phyloP scores from a whole-genome alignment of 2,797 vertebrate genomes.

The Benthosema pterotum region DNA sequence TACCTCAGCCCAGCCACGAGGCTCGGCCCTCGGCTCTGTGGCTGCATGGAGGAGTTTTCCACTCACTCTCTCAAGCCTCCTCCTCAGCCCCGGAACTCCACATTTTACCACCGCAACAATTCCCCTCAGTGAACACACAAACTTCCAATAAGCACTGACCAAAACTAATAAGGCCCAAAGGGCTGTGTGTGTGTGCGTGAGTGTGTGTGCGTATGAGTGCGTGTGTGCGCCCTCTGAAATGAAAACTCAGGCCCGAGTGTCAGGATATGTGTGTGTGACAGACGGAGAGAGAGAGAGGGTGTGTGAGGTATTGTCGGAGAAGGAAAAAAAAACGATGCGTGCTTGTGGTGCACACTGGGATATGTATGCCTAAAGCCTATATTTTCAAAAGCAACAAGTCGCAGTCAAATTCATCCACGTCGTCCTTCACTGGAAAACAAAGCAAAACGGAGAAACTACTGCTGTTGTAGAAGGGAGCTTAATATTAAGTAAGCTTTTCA shows the following conservation, averaged over 20 bases:
- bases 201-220: conserved; percentile 39
- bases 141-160: conserved; percentile 44
- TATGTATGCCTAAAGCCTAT: conserved; percentile 46
- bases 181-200: background rate
- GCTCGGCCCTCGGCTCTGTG: conserved; percentile 10
- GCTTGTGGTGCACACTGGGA: conserved; percentile 10
- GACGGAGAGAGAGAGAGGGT: too few species aligned
- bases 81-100: conserved; percentile 36
- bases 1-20: background rate
- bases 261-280: too few species aligned
- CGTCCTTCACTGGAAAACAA: conserved; percentile 32
- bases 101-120: conserved; percentile 46
- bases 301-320: too few species aligned
- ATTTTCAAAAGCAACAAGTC: conserved; percentile 60
- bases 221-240: too few species aligned
- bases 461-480: conserved; percentile 37
- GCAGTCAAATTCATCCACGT: conserved; percentile 33
- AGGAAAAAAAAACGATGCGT: too few species aligned
- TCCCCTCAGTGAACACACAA: conserved; percentile 31
- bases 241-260: too few species aligned
- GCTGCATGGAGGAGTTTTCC: conserved; percentile 25
- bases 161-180: conserved; percentile 43
- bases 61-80: conserved; percentile 38
- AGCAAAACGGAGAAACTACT: conserved; percentile 23
- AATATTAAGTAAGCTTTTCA: conserved; percentile 47